Evolutionary conservation across 1,140 invertebrate species (phyloP).

Genomic region (Lanistes nyassanus): DNA sequence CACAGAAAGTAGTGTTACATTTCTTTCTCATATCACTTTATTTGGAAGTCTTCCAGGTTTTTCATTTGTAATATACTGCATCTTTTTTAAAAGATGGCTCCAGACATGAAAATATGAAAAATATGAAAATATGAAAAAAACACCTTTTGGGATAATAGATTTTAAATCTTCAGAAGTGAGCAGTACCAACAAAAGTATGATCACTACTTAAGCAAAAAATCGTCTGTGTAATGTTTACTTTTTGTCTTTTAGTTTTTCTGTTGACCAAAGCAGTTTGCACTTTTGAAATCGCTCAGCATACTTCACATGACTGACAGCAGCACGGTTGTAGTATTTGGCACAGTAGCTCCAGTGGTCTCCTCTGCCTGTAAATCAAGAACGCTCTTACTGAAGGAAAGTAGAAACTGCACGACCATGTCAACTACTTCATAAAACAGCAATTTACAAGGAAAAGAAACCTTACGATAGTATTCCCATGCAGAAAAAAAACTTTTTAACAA

Average conservation of each 20-base stretch:
- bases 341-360: slow-evolving; percentile 62
- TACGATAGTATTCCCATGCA: too few species aligned
- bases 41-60: too few species aligned
- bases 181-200: neutral
- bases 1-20: too few species aligned
- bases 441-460: too few species aligned
- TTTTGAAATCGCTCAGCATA: slow-evolving; percentile 91
- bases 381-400: neutral
- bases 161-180: too few species aligned
- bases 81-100: too few species aligned
- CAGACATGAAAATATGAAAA: neutral
- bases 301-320: slow-evolving; percentile 81
- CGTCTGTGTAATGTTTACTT: slow-evolving; percentile 34
- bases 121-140: too few species aligned
- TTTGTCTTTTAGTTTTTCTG: slow-evolving; percentile 72
- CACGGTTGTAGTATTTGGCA: slow-evolving; percentile 83
- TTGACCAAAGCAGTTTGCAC: slow-evolving; percentile 84
- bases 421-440: too few species aligned
- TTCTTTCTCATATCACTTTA: too few species aligned
- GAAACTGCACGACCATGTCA: neutral
- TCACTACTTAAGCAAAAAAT: neutral
- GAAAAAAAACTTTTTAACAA: too few species aligned
- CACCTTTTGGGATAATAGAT: too few species aligned
- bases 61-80: too few species aligned
- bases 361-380: slow-evolving; percentile 51